Base-by-base conservation (phyloP, 2,888 invertebrate species). In the Tricholauxania praeusta region DNA sequence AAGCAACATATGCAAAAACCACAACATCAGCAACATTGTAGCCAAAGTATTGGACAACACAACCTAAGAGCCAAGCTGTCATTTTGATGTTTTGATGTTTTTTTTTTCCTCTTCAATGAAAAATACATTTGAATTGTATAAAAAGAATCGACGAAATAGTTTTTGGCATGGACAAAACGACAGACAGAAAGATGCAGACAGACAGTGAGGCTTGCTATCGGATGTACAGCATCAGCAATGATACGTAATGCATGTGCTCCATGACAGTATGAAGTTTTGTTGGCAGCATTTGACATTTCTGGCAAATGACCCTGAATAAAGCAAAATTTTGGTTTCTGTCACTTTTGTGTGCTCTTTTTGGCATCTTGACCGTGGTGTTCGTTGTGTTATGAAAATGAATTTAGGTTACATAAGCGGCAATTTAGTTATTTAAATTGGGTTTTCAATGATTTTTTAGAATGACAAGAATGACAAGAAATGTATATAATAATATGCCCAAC, bases 21-120 rank as follows among this genome's bases (percentile, higher is more conserved):
- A 17, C n/a, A 17, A n/a, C 68, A 59, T 14, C 51, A 69, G 32
- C 59, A 55, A 22, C 62, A 63, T 63, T 55, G 51, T 63, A 39
- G 28, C 60, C 73, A 63, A 49, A 65, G 63, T 49, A 72, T 51
- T 69, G 59, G 39, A 39, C 10, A 39, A 69, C 68, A 69, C 68
- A 69, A 59, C 17, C 49, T n/a, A 28, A 49, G 28, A 28, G 12
- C 57, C 32, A 28, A 49, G 39, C 39, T 39, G 39, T 39, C 39
- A 39, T 39, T 39, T 39, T 39, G 39, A 39, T 10, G 7, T 39
- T 39, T 39, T 39, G 6, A 10, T 39, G 6, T 39, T 39, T 39
- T 10, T 39, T 39, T 10, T 10, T 39, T 39, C 5, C 5, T 68
- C 59, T 39, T 39, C 10, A 39, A 39, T 69, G 68, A 69, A 59